Evolutionary conservation across 53 echinoderm and acorn worm genomes (phyloP).

Genomic region (Holothuria scabra): DNA sequence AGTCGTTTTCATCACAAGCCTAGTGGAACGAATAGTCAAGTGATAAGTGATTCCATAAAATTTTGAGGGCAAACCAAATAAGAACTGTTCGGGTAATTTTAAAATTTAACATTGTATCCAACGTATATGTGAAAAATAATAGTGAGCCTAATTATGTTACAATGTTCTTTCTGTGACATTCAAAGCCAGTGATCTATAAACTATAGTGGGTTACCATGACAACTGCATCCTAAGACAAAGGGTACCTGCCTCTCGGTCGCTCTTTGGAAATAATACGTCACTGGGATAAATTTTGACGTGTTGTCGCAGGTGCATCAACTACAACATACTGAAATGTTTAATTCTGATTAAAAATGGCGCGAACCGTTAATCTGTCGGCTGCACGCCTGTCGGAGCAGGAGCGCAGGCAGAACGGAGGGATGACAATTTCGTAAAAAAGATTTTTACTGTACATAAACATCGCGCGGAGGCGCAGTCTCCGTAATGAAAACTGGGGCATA

Average conservation of each 20-base stretch:
- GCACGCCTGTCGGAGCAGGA: slow-evolving; percentile 30
- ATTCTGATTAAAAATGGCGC: slow-evolving; percentile 33
- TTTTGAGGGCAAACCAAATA: no score
- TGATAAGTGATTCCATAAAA: no score
- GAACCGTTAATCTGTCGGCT: slow-evolving; percentile 35
- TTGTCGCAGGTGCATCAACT: slow-evolving; percentile 31
- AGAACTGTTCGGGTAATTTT: no score
- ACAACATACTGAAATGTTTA: slow-evolving; percentile 2
- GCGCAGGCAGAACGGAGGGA: slow-evolving; percentile 25
- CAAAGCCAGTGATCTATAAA: no score
- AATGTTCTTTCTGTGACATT: no score
- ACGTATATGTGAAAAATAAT: no score
- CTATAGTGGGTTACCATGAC: neutral
- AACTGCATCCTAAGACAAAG: slow-evolving; percentile 5
- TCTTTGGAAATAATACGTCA: slow-evolving; percentile 3
- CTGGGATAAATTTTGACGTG: slow-evolving; percentile 20
- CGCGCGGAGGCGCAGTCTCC: neutral
- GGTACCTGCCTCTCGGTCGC: slow-evolving; percentile 13
- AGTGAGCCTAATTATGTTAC: no score
- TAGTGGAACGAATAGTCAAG: no score
- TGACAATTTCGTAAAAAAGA: slow-evolving; percentile 1
- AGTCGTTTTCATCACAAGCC: no score
- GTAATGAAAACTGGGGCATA: slow-evolving; percentile 16
- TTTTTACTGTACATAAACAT: slow-evolving; percentile 3
- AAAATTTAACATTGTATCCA: no score